phyloP scores from a whole-genome alignment of 2,113 vertebrate genomes.

The Anolis sagrei region DNA sequence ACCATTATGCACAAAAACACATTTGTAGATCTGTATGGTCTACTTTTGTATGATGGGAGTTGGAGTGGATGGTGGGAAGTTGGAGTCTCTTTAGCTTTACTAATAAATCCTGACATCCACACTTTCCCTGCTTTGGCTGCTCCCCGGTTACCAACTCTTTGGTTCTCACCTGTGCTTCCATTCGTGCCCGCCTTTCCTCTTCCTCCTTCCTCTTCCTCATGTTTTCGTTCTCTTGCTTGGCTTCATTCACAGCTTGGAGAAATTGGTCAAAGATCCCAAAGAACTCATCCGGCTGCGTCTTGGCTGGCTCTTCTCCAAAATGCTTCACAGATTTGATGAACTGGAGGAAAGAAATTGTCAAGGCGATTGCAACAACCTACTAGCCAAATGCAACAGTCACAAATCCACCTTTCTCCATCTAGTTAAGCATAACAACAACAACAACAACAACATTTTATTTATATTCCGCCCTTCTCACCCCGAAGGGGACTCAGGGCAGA shows the following conservation, averaged over 20 bases:
- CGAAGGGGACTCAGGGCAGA: too few relatives aligned
- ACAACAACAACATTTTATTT: too few relatives aligned
- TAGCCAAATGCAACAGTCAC: neutral
- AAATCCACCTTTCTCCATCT: neutral
- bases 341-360: conserved; percentile 68
- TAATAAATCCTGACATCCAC: too few relatives aligned
- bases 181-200: conserved; percentile 92
- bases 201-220: conserved; percentile 95
- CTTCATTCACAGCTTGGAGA: conserved; percentile 92
- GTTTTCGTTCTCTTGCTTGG: conserved; percentile 97
- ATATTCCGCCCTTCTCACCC: too few relatives aligned
- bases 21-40: too few relatives aligned
- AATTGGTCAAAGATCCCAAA: conserved; percentile 99
- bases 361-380: neutral
- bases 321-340: conserved; percentile 91
- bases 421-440: too few relatives aligned
- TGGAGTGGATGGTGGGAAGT: too few relatives aligned
- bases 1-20: too few relatives aligned
- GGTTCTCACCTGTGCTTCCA: conserved; percentile 91
- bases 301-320: conserved; percentile 93
- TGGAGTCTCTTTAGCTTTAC: too few relatives aligned
- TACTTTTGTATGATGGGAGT: too few relatives aligned
- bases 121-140: too few relatives aligned
- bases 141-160: too few relatives aligned
- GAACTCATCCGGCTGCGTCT: conserved; percentile 97